These are phyloP conservation scores for Dromius quadrimaculatus DNA, from an alignment of 2,888 invertebrate species.

Conservation along the genomic window DNA sequence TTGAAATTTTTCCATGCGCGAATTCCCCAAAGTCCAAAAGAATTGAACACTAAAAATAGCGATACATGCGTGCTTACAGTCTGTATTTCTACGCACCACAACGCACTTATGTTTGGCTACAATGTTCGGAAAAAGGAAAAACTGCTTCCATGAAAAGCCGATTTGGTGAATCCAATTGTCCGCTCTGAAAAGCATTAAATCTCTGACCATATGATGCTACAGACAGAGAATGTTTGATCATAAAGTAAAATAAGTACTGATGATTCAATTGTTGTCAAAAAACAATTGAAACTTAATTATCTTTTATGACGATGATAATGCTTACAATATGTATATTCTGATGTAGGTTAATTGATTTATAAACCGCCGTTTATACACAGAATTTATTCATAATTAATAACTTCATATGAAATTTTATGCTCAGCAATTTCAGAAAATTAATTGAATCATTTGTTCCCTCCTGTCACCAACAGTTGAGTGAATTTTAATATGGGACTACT, in stretches of 20 bases:
- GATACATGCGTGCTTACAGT: slow-evolving; percentile 1
- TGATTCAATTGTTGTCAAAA: slow-evolving; percentile 4
- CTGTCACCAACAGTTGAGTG: too few species aligned
- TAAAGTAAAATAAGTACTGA: too few species aligned
- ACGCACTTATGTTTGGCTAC: background rate
- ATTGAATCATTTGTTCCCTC: too few species aligned
- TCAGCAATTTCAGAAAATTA: too few species aligned
- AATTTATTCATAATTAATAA: too few species aligned
- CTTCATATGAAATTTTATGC: too few species aligned
- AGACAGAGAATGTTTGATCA: too few species aligned
- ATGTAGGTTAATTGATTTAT: slow-evolving; percentile 21
- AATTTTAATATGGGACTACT: too few species aligned
- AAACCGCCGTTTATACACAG: background rate
- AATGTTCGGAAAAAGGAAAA: slow-evolving; percentile 1
- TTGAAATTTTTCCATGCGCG: background rate
- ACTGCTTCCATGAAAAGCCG: slow-evolving; percentile 4
- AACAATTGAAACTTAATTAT: background rate
- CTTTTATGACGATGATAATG: slow-evolving; percentile 1
- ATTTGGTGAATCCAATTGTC: background rate
- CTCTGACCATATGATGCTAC: too few species aligned
- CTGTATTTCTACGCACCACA: background rate
- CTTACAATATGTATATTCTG: too few species aligned
- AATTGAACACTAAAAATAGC: background rate
- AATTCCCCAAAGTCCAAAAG: background rate
- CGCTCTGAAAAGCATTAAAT: too few species aligned